A percentile compares a stretch with the other conserved stretches of the same genome.
Evolutionary conservation across 64 coral and sea anemone genomes (phyloP).

Genomic region (Actinia tenebrosa): DNA sequence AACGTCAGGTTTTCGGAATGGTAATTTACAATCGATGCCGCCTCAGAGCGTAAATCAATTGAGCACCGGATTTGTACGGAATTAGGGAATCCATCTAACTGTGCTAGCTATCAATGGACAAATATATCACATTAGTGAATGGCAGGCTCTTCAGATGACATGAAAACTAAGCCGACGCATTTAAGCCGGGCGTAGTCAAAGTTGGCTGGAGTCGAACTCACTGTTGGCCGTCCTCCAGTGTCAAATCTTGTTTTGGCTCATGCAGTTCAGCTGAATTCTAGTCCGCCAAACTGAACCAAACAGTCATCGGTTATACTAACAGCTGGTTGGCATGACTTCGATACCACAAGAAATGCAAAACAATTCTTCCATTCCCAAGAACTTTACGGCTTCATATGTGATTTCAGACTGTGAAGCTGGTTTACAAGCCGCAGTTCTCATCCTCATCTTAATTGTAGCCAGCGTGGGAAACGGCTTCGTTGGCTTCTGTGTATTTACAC

Average conservation of each 20-base stretch:
- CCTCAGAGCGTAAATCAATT: constrained; percentile 9
- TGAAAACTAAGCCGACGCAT: neutral
- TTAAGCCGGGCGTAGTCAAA: neutral
- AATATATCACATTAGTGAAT: constrained; percentile 9
- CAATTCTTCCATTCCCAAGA: neutral
- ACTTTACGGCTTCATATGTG: neutral
- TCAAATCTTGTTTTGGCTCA: neutral
- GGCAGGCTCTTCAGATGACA: constrained; percentile 10
- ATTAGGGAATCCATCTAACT: constrained; percentile 25
- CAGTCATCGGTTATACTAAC: too few relatives aligned
- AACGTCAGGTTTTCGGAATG: neutral
- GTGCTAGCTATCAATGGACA: constrained; percentile 10
- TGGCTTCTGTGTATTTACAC: constrained; percentile 58
- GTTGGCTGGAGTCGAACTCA: neutral
- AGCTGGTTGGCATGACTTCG: too few relatives aligned
- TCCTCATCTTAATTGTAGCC: constrained; percentile 56
- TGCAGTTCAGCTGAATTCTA: neutral
- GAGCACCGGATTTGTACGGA: neutral
- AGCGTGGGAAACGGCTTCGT: constrained; percentile 68
- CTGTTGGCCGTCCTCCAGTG: neutral
- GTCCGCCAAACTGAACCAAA: neutral
- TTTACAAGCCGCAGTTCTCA: constrained; percentile 14
- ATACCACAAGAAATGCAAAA: constrained; percentile 5
- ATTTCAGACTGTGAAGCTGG: constrained; percentile 1
- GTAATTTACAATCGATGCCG: constrained; percentile 7